A percentile compares a stretch with the other conserved stretches of the same genome.
Conservation (phyloP, 2,888 invertebrate species). For the Dynastes grantii region DNA sequence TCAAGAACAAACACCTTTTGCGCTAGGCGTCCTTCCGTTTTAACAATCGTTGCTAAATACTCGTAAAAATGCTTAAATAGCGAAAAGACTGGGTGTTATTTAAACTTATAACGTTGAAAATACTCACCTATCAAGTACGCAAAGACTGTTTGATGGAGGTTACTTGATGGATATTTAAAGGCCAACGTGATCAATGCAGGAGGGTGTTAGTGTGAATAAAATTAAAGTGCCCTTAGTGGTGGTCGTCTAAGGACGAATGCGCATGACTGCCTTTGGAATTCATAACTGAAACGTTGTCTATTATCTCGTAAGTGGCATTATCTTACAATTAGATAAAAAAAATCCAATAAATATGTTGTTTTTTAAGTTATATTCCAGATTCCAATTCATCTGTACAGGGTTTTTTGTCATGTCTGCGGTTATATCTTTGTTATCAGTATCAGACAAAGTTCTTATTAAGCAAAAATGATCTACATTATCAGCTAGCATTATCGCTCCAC, state of each 20-base stretch:
- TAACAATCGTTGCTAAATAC: neutral
- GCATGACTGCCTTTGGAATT: conserved; percentile 19
- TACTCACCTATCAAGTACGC: neutral
- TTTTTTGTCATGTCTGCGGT: no score
- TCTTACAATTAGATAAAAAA: no score
- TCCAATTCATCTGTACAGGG: no score
- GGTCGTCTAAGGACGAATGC: conserved; percentile 8
- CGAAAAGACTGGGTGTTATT: neutral
- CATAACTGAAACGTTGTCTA: neutral
- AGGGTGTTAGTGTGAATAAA: neutral
- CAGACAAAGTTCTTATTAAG: no score
- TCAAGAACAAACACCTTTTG: conserved; percentile 11
- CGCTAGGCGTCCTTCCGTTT: conserved; percentile 16
- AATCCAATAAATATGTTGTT: no score
- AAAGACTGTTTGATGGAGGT: neutral
- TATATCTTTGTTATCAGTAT: no score
- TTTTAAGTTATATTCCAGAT: no score
- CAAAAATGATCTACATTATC: no score
- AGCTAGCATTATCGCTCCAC: no score
- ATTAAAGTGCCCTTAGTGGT: conserved; percentile 27
- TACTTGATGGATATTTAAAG: neutral
- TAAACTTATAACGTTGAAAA: neutral
- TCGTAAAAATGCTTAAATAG: conserved; percentile 1
- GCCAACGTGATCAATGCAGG: neutral
- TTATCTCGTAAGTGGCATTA: conserved; percentile 3